Conservation (phyloP, 2,113 vertebrate genomes). For the Periophthalmus modestus region DNA sequence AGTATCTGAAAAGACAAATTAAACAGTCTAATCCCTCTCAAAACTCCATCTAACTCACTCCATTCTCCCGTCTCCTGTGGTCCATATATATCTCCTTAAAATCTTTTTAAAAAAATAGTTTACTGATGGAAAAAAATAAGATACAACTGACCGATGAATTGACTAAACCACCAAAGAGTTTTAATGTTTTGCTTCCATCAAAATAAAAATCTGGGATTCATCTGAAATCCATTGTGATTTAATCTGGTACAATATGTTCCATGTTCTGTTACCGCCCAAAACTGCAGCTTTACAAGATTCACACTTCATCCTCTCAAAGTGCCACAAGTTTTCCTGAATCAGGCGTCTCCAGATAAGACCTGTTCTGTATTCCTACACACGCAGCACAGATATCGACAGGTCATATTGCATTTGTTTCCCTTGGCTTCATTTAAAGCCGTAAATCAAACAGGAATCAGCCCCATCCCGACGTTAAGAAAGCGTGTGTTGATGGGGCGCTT, state of each 20-base stretch:
- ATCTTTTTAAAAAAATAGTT: too few species aligned
- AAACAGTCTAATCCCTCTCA: too few species aligned
- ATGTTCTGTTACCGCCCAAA: neutral
- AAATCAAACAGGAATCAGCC: constrained; percentile 42
- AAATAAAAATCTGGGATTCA: neutral
- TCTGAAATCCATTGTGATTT: too few species aligned
- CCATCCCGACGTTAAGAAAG: constrained; percentile 33
- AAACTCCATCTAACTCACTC: too few species aligned
- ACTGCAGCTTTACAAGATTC: neutral
- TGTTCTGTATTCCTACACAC: constrained; percentile 41
- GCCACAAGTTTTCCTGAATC: neutral
- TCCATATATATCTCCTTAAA: too few species aligned
- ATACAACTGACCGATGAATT: too few species aligned
- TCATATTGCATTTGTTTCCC: constrained; percentile 14
- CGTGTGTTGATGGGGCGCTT: constrained; percentile 39
- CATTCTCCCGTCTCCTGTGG: too few species aligned
- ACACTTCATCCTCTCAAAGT: neutral
- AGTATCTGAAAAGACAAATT: too few species aligned
- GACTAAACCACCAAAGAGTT: neutral
- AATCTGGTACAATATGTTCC: neutral
- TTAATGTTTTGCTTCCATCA: neutral
- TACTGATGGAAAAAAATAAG: too few species aligned
- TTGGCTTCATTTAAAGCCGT: constrained; percentile 30
- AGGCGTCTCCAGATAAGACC: constrained; percentile 4
- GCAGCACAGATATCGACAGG: constrained; percentile 19